Conservation (phyloP, 2,888 invertebrate genomes). For the Troides oblongomaculatus region DNA sequence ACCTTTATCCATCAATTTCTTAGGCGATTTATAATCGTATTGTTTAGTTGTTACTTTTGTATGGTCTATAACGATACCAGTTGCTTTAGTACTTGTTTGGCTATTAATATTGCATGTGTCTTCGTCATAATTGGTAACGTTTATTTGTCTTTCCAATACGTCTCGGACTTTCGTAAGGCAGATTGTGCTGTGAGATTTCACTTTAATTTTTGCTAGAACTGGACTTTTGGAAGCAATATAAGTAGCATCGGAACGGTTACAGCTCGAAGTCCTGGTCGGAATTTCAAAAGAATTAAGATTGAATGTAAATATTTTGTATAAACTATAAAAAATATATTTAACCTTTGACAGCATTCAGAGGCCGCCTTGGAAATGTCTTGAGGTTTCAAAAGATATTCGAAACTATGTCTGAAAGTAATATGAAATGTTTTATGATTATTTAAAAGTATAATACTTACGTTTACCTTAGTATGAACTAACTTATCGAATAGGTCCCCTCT, state of each 20-base stretch:
- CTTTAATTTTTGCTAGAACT: conserved; percentile 9
- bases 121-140: neutral
- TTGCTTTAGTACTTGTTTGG: conserved; percentile 5
- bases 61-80: conserved; percentile 5
- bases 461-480: conserved; percentile 38
- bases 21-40: conserved; percentile 1
- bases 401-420: conserved; percentile 45
- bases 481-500: conserved; percentile 38
- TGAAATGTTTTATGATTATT: neutral
- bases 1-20: neutral
- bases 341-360: conserved; percentile 55
- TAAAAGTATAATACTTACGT: neutral
- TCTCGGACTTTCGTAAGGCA: conserved; percentile 12
- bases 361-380: conserved; percentile 48
- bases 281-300: neutral
- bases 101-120: neutral
- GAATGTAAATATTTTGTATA: neutral
- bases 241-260: conserved; percentile 18
- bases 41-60: conserved; percentile 2
- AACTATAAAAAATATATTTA: conserved; percentile 12
- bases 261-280: conserved; percentile 6
- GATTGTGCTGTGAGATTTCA: conserved; percentile 21
- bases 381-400: conserved; percentile 56
- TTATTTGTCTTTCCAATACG: conserved; percentile 1
- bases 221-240: conserved; percentile 14